Percentiles rank a stretch among this genome's conserved stretches.
phyloP scores from a whole-genome alignment of 2,113 vertebrate species.

The Pipra filicauda region DNA sequence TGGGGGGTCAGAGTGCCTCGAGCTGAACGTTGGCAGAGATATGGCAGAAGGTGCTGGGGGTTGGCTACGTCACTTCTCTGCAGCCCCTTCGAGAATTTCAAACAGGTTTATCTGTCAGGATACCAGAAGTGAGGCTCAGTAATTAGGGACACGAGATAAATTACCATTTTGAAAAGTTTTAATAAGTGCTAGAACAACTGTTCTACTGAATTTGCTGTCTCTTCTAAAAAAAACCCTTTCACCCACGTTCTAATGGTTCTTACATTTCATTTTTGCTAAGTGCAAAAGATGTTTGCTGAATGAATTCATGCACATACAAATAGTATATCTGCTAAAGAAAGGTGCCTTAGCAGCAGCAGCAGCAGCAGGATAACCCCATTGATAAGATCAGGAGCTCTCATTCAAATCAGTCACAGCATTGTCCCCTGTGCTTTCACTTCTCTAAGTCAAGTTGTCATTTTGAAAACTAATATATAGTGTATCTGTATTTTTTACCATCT shows the following conservation, averaged over 20 bases:
- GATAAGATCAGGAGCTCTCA: conserved; percentile 8
- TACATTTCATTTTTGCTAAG: conserved; percentile 47
- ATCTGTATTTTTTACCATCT: neutral
- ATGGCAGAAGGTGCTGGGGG: neutral
- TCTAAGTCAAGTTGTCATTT: neutral
- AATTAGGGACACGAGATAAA: conserved; percentile 64
- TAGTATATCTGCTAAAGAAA: conserved; percentile 32
- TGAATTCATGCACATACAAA: conserved; percentile 30
- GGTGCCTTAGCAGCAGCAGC: conserved; percentile 54
- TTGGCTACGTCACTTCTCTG: conserved; percentile 22
- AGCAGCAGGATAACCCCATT: neutral
- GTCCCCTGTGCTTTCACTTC: neutral
- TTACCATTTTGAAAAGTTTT: conserved; percentile 67
- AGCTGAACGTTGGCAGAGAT: conserved; percentile 53
- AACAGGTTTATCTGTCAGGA: conserved; percentile 57
- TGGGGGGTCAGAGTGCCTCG: conserved; percentile 38
- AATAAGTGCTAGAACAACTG: conserved; percentile 60
- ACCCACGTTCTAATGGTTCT: conserved; percentile 22
- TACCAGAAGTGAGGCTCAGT: conserved; percentile 22
- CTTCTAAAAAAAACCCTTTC: conserved; percentile 21
- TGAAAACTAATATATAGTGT: neutral
- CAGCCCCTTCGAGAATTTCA: conserved; percentile 58
- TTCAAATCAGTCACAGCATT: conserved; percentile 2
- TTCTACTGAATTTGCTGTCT: conserved; percentile 51
- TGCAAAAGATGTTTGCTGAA: conserved; percentile 24